Base-by-base conservation (phyloP, 2,888 invertebrate genomes). In the Chrysodeixis includens region DNA sequence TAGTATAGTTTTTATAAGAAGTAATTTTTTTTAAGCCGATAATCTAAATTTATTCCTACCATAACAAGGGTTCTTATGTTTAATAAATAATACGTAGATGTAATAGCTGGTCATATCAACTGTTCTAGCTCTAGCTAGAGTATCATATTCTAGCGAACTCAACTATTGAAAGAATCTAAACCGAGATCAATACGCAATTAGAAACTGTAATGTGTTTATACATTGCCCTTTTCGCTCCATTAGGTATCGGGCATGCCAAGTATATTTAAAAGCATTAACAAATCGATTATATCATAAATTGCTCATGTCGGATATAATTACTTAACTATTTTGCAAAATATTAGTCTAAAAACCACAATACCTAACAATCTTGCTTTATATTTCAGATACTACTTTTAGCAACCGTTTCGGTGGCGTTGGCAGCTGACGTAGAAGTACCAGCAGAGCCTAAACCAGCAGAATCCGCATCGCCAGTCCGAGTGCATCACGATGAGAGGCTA, bases 381-480 rank as follows among this genome's bases (percentile, higher is more conserved):
- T 69, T 74, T 10, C 74, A 86, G 86, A 49, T 83, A 59, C 66
- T 86, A 62, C 65, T 85, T 49, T 30, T 86, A 64, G 76, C 72
- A 18, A 70, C 69, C 7, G 69, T 66, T 44, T 64, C 79, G 0
- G 55, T 73, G 14, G 69, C 67, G 10, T 40, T 73, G 22, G 82
- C 69, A 7, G 67, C 76, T 8, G 68, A 69, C 7, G 44, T 35
- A 14, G 55, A 66, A 14, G 30, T 30, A 3, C 30, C 62, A 0
- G 30, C 72, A 56, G 72, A 80, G 14, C 60, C 22, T 0, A 68
- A 71, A 0, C 12, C 70, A 0, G 81, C 67, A 7, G 83, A 78
- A 51, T 73, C 80, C 0, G 62, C 69, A 8, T 22, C 1, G 3
- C 76, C 76, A 18, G 65, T 76, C 14, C 68, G 53, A 1, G 58